Conservation (phyloP, 2,888 invertebrate species). For the Phaedon cochleariae region DNA sequence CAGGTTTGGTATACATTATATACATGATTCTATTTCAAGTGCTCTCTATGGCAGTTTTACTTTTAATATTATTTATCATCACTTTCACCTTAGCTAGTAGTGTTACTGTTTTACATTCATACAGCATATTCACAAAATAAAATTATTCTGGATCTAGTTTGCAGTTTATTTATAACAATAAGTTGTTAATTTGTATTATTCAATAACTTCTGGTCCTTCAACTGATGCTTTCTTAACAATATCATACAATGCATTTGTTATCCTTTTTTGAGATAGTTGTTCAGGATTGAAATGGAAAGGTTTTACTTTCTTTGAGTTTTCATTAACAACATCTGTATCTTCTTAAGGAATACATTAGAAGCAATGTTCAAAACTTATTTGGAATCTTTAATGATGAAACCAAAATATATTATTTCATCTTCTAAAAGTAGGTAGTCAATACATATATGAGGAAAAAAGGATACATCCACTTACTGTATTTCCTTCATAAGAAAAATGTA, state of each 20-base stretch:
- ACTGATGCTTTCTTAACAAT: conserved; percentile 4
- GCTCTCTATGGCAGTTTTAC: conserved; percentile 33
- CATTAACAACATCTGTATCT: conserved; percentile 23
- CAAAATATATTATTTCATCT: too few relatives aligned
- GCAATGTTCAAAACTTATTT: background rate
- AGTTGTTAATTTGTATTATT: background rate
- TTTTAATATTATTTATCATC: conserved; percentile 39
- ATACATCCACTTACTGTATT: conserved; percentile 29
- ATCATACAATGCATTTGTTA: conserved; percentile 25
- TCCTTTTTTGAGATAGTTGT: conserved; percentile 17
- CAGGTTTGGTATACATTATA: conserved; percentile 39
- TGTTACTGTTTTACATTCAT: conserved; percentile 43
- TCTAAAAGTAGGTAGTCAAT: too few relatives aligned
- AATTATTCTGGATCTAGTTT: background rate
- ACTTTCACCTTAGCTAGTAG: conserved; percentile 40
- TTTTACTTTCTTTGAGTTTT: conserved; percentile 9
- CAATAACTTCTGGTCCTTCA: background rate
- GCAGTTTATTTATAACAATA: background rate
- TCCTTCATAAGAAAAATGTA: conserved; percentile 19
- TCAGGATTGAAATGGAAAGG: conserved; percentile 22
- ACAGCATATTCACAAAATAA: conserved; percentile 21
- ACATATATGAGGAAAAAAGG: conserved; percentile 22
- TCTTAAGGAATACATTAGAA: conserved; percentile 25
- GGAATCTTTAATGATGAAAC: too few relatives aligned
- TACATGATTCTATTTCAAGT: conserved; percentile 44